These are phyloP conservation scores for Labeo rohita DNA, from an alignment of 2,113 vertebrate species.

Conservation along the genomic window DNA sequence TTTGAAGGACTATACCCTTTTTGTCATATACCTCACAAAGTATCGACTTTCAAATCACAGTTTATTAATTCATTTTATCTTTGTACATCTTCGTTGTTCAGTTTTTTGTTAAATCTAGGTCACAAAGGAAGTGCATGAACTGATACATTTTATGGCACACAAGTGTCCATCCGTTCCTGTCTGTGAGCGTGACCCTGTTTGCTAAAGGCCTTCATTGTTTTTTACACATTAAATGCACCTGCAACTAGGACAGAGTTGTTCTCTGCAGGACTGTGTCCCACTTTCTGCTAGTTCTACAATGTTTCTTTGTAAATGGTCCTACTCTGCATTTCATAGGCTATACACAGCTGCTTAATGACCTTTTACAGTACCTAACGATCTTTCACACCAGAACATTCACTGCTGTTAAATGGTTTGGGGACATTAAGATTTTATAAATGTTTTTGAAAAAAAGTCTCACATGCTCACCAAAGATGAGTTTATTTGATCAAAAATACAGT, in stretches of 20 bases:
- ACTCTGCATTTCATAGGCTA: not conserved
- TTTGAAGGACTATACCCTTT: not conserved
- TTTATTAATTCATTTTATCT: not conserved
- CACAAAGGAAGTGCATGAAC: not conserved
- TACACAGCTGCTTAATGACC: not conserved
- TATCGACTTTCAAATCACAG: not conserved
- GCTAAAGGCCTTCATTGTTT: not conserved
- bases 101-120: slow-evolving; percentile 6
- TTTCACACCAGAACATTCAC: not conserved
- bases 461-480: not conserved
- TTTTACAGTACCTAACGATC: not conserved
- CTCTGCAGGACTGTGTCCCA: not conserved
- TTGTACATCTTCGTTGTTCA: not conserved
- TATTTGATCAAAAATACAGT: not conserved
- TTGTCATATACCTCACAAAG: not conserved
- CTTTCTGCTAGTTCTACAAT: not conserved
- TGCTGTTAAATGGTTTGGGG: not conserved
- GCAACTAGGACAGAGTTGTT: not conserved
- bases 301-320: not conserved
- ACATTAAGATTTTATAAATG: not conserved
- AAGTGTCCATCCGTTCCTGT: not conserved
- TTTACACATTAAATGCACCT: not conserved
- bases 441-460: not conserved
- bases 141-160: not conserved
- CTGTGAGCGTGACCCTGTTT: not conserved